A percentile compares a stretch with the other conserved stretches of the same genome.
These are phyloP conservation scores for Pollenia labialis DNA, from an alignment of 2,888 invertebrate species.

Conservation along the genomic window DNA sequence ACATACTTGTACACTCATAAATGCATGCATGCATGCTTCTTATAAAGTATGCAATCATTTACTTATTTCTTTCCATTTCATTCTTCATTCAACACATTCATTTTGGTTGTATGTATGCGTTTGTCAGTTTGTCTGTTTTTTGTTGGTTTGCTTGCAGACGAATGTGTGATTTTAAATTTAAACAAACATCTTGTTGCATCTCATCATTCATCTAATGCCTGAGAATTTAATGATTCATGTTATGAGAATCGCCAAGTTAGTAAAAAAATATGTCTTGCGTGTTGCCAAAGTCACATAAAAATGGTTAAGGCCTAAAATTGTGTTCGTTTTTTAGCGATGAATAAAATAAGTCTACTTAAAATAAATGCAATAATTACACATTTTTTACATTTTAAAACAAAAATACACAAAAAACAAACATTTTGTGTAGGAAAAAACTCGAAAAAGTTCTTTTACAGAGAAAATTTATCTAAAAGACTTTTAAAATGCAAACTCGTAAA, in stretches of 20 bases:
- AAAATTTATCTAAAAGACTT: too few relatives aligned
- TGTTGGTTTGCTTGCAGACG: conserved; percentile 17
- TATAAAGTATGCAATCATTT: conserved; percentile 57
- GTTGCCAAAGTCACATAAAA: conserved; percentile 57
- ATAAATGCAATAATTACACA: background rate
- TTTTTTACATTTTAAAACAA: too few relatives aligned
- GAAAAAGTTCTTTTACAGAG: too few relatives aligned
- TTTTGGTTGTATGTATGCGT: conserved; percentile 21
- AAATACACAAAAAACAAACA: background rate
- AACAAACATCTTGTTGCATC: conserved; percentile 35
- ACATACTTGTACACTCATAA: background rate
- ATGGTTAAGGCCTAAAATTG: conserved; percentile 36
- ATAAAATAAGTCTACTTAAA: background rate
- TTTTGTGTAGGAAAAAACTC: too few relatives aligned
- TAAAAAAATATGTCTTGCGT: conserved; percentile 40
- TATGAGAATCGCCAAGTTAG: conserved; percentile 54
- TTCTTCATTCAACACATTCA: conserved; percentile 1
- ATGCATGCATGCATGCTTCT: background rate
- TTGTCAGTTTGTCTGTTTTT: conserved; percentile 9
- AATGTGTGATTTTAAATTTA: conserved; percentile 17
- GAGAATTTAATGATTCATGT: conserved; percentile 68
- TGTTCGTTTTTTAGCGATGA: background rate
- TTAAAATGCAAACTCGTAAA: too few relatives aligned
- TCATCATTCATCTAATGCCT: conserved; percentile 45
- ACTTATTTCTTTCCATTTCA: conserved; percentile 46